phyloP scores from a whole-genome alignment of 2,113 vertebrate genomes.

The Piaya cayana region DNA sequence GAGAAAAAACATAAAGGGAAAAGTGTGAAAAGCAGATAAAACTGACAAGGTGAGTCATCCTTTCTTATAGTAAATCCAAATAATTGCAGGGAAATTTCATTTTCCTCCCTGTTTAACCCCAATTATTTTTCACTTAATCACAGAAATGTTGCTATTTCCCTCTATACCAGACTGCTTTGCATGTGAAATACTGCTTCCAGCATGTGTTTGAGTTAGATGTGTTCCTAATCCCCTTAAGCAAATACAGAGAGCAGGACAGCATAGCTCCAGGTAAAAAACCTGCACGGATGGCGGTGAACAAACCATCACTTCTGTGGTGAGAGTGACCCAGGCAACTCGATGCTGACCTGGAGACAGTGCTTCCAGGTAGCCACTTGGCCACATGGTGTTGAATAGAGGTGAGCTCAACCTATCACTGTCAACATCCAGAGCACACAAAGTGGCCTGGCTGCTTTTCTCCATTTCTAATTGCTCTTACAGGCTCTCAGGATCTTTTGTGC shows the following conservation, averaged over 20 bases:
- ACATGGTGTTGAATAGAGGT: neutral
- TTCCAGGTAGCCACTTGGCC: neutral
- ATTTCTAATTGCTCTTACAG: neutral
- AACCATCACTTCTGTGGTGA: neutral
- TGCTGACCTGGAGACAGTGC: neutral
- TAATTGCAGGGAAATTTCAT: constrained; percentile 49
- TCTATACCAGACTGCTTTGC: neutral
- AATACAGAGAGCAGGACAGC: neutral
- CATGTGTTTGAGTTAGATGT: neutral
- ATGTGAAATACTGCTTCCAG: neutral
- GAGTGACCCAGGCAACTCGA: neutral
- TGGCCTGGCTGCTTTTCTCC: neutral
- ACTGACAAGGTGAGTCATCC: constrained; percentile 5
- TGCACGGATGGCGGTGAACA: neutral
- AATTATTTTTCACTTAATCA: constrained; percentile 65
- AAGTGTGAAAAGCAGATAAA: constrained; percentile 32
- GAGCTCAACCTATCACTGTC: neutral
- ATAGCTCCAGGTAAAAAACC: neutral
- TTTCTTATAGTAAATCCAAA: constrained; percentile 28
- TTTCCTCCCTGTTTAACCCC: constrained; percentile 41
- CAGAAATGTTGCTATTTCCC: neutral
- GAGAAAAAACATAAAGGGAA: neutral
- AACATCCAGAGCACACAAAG: neutral
- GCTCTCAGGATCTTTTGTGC: neutral
- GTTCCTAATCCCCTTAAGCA: constrained; percentile 3